Evolutionary conservation across 2,888 invertebrate genomes (phyloP).

Genomic region (Odontocolon sp.): DNA sequence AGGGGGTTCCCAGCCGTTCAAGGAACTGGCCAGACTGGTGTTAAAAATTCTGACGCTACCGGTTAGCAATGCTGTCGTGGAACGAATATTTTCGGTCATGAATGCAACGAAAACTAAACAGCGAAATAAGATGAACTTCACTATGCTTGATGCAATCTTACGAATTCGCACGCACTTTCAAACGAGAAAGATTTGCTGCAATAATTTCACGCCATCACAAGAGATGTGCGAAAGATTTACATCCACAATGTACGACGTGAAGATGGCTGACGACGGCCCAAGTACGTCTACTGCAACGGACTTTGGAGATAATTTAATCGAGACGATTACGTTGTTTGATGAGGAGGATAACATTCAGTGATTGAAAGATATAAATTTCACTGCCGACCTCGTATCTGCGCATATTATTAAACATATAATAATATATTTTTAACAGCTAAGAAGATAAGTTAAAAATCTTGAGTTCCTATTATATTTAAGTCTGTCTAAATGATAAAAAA

Average conservation of each 20-base stretch:
- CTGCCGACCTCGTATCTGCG: background rate
- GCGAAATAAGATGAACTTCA: slow-evolving; percentile 60
- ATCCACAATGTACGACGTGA: slow-evolving; percentile 59
- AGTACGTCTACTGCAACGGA: background rate
- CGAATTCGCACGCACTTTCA: slow-evolving; percentile 56
- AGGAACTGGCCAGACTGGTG: slow-evolving; percentile 57
- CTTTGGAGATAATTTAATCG: background rate
- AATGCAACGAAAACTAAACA: slow-evolving; percentile 52
- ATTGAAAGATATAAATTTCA: background rate
- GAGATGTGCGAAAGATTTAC: slow-evolving; percentile 54
- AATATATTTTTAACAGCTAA: too few relatives aligned
- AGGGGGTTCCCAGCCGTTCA: slow-evolving; percentile 50
- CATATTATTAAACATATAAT: background rate
- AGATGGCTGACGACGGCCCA: slow-evolving; percentile 10
- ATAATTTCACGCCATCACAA: slow-evolving; percentile 54
- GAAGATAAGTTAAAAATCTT: too few relatives aligned
- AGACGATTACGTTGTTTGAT: slow-evolving; percentile 17
- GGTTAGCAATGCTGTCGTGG: slow-evolving; percentile 64
- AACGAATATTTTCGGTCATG: slow-evolving; percentile 62
- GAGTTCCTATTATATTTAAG: too few relatives aligned
- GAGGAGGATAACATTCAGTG: background rate
- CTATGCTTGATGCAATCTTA: slow-evolving; percentile 59
- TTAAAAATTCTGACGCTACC: slow-evolving; percentile 59
- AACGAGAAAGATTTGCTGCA: slow-evolving; percentile 48
- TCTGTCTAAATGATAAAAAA: too few relatives aligned